A percentile compares a stretch with the other conserved stretches of the same genome.
These are phyloP conservation scores for Drosophila cardini DNA, from an alignment of 1,140 invertebrate genomes.

Conservation along the genomic window DNA sequence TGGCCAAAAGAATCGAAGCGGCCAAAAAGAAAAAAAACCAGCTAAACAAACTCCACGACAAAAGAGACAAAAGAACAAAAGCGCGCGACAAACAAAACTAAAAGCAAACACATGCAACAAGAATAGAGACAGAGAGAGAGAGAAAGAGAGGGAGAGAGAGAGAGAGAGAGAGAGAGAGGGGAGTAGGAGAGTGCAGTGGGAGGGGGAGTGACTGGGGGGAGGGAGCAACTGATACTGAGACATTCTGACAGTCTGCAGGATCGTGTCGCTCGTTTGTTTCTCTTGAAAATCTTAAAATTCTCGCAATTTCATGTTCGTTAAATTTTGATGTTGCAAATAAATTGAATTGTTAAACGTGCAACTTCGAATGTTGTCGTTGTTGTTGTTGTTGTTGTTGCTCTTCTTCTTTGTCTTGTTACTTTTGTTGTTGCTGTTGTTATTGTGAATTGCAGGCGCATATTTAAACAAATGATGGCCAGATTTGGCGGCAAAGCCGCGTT, in stretches of 20 bases:
- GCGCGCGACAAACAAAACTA: constrained; percentile 79
- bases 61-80: constrained; percentile 79
- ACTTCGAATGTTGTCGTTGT: constrained; percentile 75
- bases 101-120: constrained; percentile 63
- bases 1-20: constrained; percentile 27
- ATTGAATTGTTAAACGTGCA: constrained; percentile 85
- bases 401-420: constrained; percentile 27
- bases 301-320: constrained; percentile 85
- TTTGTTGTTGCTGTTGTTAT: constrained; percentile 45
- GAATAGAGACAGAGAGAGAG: constrained; percentile 14
- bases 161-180: constrained; percentile 18
- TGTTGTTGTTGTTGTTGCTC: constrained; percentile 19
- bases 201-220: constrained; percentile 25
- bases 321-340: constrained; percentile 85
- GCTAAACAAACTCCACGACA: constrained; percentile 79
- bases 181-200: constrained; percentile 6
- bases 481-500: constrained; percentile 63
- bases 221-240: constrained; percentile 50
- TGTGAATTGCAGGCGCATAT: constrained; percentile 80
- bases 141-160: constrained; percentile 12
- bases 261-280: constrained; percentile 85
- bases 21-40: constrained; percentile 62
- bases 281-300: constrained; percentile 84
- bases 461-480: constrained; percentile 85
- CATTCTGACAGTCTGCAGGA: constrained; percentile 72